These are phyloP conservation scores for Muntiacus muntjak DNA, from an alignment of 2,113 vertebrate genomes.

Conservation along the genomic window DNA sequence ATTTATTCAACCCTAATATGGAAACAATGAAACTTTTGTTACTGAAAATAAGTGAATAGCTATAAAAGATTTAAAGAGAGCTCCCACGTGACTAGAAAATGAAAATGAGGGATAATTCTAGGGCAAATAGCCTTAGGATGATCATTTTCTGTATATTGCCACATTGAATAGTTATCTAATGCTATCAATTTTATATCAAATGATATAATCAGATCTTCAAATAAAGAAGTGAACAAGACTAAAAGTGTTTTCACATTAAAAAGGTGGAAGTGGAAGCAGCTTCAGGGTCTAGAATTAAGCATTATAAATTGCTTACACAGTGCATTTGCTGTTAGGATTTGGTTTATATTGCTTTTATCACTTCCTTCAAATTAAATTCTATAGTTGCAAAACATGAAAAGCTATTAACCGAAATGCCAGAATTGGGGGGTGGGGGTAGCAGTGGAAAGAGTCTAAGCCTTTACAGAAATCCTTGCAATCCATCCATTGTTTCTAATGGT, in stretches of 20 bases:
- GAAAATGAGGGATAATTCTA: slow-evolving; percentile 6
- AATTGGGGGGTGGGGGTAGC: not conserved
- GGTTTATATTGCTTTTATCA: slow-evolving; percentile 39
- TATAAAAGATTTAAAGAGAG: not conserved
- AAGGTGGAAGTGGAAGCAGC: not conserved
- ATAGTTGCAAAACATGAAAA: slow-evolving; percentile 31
- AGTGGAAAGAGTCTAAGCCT: not conserved
- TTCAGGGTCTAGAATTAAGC: slow-evolving; percentile 15
- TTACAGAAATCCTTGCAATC: not conserved
- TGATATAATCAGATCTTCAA: slow-evolving; percentile 27
- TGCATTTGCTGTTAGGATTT: slow-evolving; percentile 8
- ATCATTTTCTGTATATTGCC: not conserved
- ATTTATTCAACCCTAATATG: not conserved
- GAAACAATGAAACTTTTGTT: slow-evolving; percentile 1
- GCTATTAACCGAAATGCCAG: not conserved
- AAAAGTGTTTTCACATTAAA: not conserved
- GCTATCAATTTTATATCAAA: slow-evolving; percentile 11
- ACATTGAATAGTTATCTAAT: slow-evolving; percentile 10
- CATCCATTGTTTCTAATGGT: not conserved
- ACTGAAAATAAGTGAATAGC: slow-evolving; percentile 16
- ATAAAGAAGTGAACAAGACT: not conserved
- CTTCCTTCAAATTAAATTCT: slow-evolving; percentile 39
- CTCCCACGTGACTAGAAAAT: not conserved
- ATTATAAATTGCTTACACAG: slow-evolving; percentile 15
- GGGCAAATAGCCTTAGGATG: not conserved